Base-by-base conservation (phyloP, 2,888 invertebrate genomes). In the Pollenia angustigena region DNA sequence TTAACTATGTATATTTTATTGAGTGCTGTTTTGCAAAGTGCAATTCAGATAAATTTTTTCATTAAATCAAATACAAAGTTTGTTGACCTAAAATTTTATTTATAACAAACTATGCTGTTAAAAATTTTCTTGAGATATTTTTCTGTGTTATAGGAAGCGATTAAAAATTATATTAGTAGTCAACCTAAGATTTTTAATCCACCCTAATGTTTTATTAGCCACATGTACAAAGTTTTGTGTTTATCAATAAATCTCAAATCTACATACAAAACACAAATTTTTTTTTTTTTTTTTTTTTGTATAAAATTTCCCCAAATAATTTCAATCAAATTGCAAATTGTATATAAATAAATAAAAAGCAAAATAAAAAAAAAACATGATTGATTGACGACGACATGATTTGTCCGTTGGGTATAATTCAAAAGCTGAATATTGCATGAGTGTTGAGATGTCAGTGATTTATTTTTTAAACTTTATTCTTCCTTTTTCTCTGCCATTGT, bases 341-440 rank as follows among this genome's bases (percentile, higher is more conserved):
- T 48, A 60, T 52, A 60, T 46, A 54, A 44, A 66, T 23, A 71
- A 71, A 68, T 52, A 68, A 68, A 64, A 44, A 60, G 18, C 58
- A 16, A 56, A 48, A 48, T n/a, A 23, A 12, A 14, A 52, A 52
- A 72, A 54, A 40, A 64, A 52, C 66, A 68, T 68, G 72, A 81
- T 48, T 81, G 74, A 81, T 60, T 75, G 75, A 80, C 42, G 52
- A 62, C 74, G 18, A 60, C 60, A 66, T 66, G 60, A 69, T 71
- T 83, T 83, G 46, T 64, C 76, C 76, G 60, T 71, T 54, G 83
- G 64, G 71, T 71, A 58, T 71, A 76, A 76, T 76, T 68, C 62
- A 10, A 32, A 71, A 16, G 44, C 9, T 71, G 69, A 76, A 76
- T 69, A 40, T 54, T 81, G 44, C 50, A 75, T 75, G 50, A 60